Conservation (phyloP, 2,113 vertebrate genomes). For the Takifugu bimaculatus region DNA sequence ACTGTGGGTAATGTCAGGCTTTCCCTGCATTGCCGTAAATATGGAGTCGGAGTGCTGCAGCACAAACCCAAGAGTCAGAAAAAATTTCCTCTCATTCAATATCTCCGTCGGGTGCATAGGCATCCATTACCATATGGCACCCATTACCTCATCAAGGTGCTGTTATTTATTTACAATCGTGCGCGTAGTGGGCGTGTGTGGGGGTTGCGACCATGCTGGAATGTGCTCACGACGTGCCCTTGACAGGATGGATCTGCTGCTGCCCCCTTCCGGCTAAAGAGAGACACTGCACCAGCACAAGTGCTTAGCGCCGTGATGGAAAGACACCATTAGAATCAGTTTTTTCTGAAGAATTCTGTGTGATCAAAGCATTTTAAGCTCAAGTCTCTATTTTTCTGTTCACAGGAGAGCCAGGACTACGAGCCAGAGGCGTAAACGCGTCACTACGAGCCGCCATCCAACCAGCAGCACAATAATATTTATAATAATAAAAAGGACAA, state of each 20-base stretch:
- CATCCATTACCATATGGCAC: neutral
- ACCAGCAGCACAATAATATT: constrained; percentile 94
- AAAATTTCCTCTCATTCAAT: constrained; percentile 1
- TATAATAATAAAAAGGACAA: constrained; percentile 81
- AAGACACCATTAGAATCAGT: constrained; percentile 37
- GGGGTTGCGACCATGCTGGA: constrained; percentile 25
- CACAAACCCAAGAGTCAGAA: constrained; percentile 3
- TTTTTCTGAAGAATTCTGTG: neutral
- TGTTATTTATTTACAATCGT: constrained; percentile 7
- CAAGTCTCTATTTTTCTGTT: constrained; percentile 16
- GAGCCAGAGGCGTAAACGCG: constrained; percentile 93
- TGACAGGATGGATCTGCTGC: constrained; percentile 30
- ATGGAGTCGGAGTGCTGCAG: constrained; percentile 45
- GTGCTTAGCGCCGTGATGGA: constrained; percentile 4
- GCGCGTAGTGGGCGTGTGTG: constrained; percentile 28
- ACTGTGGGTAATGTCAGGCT: constrained; percentile 73
- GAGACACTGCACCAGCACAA: constrained; percentile 17
- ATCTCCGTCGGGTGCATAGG: neutral
- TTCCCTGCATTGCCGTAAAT: constrained; percentile 66
- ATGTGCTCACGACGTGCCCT: constrained; percentile 43
- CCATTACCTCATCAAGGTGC: neutral
- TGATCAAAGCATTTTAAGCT: constrained; percentile 13
- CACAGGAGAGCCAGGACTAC: constrained; percentile 93
- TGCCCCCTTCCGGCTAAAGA: constrained; percentile 65
- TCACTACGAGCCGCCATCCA: constrained; percentile 70